phyloP scores from a whole-genome alignment of 2,113 vertebrate species.

The Oreochromis aureus region DNA sequence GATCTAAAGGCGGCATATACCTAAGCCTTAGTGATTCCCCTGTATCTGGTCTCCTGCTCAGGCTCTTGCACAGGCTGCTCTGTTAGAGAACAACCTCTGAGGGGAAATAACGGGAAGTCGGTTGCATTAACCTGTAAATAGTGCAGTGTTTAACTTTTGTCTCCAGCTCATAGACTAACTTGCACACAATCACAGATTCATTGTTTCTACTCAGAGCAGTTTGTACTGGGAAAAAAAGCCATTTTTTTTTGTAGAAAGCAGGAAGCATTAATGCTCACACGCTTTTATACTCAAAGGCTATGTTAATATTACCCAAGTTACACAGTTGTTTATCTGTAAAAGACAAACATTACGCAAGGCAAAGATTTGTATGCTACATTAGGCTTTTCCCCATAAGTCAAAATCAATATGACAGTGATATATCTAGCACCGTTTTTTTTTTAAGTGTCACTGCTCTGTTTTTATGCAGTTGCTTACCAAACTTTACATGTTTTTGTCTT shows the following conservation, averaged over 20 bases:
- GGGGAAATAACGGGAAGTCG: background rate
- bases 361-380: conserved; percentile 24
- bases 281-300: background rate
- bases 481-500: conserved; percentile 36
- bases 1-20: conserved; percentile 37
- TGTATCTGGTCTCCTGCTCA: background rate
- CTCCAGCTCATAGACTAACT: background rate
- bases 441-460: background rate
- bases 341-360: conserved; percentile 10
- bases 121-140: conserved; percentile 8
- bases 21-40: conserved; percentile 5
- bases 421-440: background rate
- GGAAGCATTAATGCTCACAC: background rate
- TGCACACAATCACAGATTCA: background rate
- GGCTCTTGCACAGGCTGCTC: background rate
- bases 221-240: background rate
- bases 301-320: background rate
- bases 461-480: background rate
- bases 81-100: conserved; percentile 10
- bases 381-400: conserved; percentile 21
- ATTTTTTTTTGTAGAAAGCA: background rate
- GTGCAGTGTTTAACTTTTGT: conserved; percentile 8
- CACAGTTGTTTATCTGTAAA: background rate
- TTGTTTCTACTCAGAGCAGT: background rate
- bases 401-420: conserved; percentile 38